Base-by-base conservation (phyloP, 92 coral and sea anemone species). In the Muricea muricata region DNA sequence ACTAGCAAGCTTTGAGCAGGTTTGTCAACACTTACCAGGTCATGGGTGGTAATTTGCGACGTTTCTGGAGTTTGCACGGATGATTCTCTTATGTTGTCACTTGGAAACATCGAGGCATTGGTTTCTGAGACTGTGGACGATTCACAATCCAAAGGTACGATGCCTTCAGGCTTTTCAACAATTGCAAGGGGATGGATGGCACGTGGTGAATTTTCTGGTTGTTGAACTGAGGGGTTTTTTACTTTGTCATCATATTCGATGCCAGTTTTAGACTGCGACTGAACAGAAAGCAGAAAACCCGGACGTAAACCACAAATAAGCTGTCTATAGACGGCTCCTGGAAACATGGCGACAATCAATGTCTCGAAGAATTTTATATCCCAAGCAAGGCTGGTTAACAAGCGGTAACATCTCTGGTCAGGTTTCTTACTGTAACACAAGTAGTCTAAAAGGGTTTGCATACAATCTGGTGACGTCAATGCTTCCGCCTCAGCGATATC, bases 371-470 rank as follows among this genome's bases (percentile, higher is more conserved):
- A 94, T 60, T 87, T 79, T 7, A 89, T 89, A 55, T 97, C 90
- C 33, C 70, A 37, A 0, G 91, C 90, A 55, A 97, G 85, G 6
- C 88, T 81, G 28, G 82, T 86, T 6, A 97, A 89, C 75, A 97
- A 76, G 5, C 98, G 93, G 4, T 56, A 80, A 87, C 98, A 93
- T 88, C 90, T 97, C 25, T 91, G 94, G 68, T 91, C 90, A 26
- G 97, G 98, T 15, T 93, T 85, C 6, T 80, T 71, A 4, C 91
- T 73, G 37, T 69, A 52, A 58, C 86, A 65, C 2, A 92, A 56
- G 48, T 94, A 94, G 84, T 92, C 93, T 86, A 97, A 81, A 57
- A 97, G 65, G 18, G 78, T 78, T 21, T 85, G 85, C 34, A 97
- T 90, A 63, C 99, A 97, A 31, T 92, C 92, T 58, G 79, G 88